These are phyloP conservation scores for Yoshiicerus persimilis DNA, from an alignment of 1,140 invertebrate genomes.

Conservation along the genomic window DNA sequence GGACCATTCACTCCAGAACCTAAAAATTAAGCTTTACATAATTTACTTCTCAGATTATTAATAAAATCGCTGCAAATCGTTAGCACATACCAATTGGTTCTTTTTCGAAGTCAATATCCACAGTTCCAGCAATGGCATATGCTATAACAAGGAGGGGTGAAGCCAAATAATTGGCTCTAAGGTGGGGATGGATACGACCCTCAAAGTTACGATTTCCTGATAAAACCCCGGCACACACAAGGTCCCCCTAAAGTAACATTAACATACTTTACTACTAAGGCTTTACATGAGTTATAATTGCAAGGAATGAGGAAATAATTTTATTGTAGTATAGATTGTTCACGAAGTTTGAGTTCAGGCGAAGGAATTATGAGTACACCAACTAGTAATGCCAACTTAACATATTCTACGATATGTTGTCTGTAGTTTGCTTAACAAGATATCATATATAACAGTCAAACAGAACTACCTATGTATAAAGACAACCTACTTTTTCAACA, in stretches of 20 bases:
- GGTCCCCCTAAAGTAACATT: slow-evolving; percentile 67
- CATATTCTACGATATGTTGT: too few relatives aligned
- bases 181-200: slow-evolving; percentile 93
- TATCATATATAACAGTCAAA: background rate
- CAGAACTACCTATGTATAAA: background rate
- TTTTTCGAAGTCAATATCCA: slow-evolving; percentile 91
- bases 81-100: slow-evolving; percentile 72
- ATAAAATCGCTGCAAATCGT: background rate
- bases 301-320: too few relatives aligned
- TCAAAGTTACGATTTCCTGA: slow-evolving; percentile 98
- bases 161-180: slow-evolving; percentile 93
- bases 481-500: slow-evolving; percentile 82
- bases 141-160: slow-evolving; percentile 94
- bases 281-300: too few relatives aligned
- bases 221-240: slow-evolving; percentile 91
- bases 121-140: slow-evolving; percentile 91
- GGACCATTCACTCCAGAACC: slow-evolving; percentile 70
- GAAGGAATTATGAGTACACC: too few relatives aligned
- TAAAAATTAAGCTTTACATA: slow-evolving; percentile 51
- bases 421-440: too few relatives aligned
- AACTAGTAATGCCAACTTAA: too few relatives aligned
- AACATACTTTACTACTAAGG: slow-evolving; percentile 63
- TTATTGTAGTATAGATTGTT: too few relatives aligned
- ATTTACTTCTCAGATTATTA: slow-evolving; percentile 15
- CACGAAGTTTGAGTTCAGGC: too few relatives aligned